These are phyloP conservation scores for Cuniculus paca DNA, from an alignment of 2,797 vertebrate species.

Conservation along the genomic window DNA sequence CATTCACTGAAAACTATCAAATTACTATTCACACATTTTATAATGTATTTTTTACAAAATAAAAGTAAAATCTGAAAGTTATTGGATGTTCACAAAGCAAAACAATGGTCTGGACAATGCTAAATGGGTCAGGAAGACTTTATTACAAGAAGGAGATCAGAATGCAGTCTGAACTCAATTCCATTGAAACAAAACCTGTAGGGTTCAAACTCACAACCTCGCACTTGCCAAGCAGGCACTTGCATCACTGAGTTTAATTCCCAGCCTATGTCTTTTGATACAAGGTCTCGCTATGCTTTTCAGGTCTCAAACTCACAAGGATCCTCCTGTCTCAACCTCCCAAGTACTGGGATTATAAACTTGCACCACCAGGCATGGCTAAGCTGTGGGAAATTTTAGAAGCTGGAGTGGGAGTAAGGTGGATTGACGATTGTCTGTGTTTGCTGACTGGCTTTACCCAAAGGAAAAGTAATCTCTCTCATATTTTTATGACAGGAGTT, in stretches of 20 bases:
- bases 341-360: too few relatives aligned
- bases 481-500: neutral
- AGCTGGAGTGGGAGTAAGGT: neutral
- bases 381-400: neutral
- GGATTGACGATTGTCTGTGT: neutral
- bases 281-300: too few relatives aligned
- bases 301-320: too few relatives aligned
- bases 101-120: neutral
- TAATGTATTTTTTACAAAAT: neutral
- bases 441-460: neutral
- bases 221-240: too few relatives aligned
- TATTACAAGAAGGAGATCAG: neutral
- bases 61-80: neutral
- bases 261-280: too few relatives aligned
- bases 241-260: too few relatives aligned
- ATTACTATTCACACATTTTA: neutral
- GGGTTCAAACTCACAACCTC: too few relatives aligned
- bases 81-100: neutral
- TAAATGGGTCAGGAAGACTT: neutral
- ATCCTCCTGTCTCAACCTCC: too few relatives aligned
- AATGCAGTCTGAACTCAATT: neutral
- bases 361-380: too few relatives aligned
- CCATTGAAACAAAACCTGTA: neutral
- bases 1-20: neutral
- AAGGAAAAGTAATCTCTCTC: neutral